phyloP scores from a whole-genome alignment of 2,888 invertebrate genomes.

The Shargacucullia verbasci region DNA sequence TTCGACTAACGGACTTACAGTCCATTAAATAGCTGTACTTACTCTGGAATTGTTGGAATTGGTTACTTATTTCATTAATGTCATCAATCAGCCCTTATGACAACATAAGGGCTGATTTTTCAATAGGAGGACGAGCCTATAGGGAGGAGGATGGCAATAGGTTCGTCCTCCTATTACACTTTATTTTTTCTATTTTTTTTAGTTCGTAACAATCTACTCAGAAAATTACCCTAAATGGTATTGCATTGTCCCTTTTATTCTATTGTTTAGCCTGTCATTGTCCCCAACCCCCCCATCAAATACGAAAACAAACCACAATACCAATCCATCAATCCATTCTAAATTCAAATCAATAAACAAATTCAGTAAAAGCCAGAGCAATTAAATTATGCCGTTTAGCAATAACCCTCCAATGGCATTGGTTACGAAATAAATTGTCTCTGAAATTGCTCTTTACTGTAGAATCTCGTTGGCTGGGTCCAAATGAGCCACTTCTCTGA shows the following conservation, averaged over 20 bases:
- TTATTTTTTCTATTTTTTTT: too few relatives aligned
- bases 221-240: too few relatives aligned
- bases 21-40: too few relatives aligned
- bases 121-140: too few relatives aligned
- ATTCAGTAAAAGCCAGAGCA: constrained; percentile 13
- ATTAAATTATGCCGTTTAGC: constrained; percentile 32
- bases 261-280: not conserved
- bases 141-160: too few relatives aligned
- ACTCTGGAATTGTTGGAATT: too few relatives aligned
- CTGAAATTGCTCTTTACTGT: constrained; percentile 61
- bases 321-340: not conserved
- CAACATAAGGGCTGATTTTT: too few relatives aligned
- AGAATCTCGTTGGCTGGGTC: constrained; percentile 50
- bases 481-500: constrained; percentile 59
- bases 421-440: constrained; percentile 60
- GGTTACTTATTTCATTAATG: too few relatives aligned
- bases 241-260: too few relatives aligned
- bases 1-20: not conserved
- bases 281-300: not conserved
- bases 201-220: too few relatives aligned
- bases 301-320: not conserved
- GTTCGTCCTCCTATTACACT: too few relatives aligned
- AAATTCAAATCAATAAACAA: constrained; percentile 16
- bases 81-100: too few relatives aligned
- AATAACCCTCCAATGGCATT: constrained; percentile 41